Evolutionary conservation across 2,888 invertebrate species (phyloP).

Genomic region (Baronia brevicornis): DNA sequence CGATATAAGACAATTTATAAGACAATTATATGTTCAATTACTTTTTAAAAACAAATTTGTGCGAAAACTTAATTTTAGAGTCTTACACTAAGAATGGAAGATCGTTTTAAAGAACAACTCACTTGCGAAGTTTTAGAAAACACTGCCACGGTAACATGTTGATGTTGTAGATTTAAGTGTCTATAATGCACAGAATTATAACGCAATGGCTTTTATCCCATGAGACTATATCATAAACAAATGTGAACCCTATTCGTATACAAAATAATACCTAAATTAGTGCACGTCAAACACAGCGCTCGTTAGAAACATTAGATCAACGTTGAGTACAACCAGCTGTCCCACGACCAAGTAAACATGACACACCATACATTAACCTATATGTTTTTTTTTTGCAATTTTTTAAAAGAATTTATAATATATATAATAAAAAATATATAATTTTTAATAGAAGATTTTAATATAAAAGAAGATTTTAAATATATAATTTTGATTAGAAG

Average conservation of each 20-base stretch:
- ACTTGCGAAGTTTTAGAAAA: too few species aligned
- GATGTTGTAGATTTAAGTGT: constrained; percentile 9
- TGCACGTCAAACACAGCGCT: not conserved
- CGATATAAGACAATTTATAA: too few species aligned
- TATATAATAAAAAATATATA: not conserved
- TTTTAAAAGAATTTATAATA: constrained; percentile 8
- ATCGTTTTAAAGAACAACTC: too few species aligned
- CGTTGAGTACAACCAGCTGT: constrained; percentile 9
- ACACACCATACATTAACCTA: not conserved
- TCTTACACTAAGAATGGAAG: too few species aligned
- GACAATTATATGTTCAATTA: too few species aligned
- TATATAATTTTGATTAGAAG: too few species aligned
- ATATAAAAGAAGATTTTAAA: too few species aligned
- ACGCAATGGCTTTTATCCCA: constrained; percentile 7
- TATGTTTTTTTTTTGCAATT: constrained; percentile 11
- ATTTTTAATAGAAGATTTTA: too few species aligned
- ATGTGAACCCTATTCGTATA: not conserved
- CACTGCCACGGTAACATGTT: constrained; percentile 1
- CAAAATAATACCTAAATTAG: not conserved
- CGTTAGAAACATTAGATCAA: constrained; percentile 16
- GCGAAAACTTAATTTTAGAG: too few species aligned
- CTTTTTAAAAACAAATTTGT: too few species aligned
- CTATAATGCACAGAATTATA: constrained; percentile 9
- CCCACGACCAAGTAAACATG: constrained; percentile 9
- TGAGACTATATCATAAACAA: not conserved